Conservation (phyloP, 1,140 invertebrate species). For the Pantala flavescens region DNA sequence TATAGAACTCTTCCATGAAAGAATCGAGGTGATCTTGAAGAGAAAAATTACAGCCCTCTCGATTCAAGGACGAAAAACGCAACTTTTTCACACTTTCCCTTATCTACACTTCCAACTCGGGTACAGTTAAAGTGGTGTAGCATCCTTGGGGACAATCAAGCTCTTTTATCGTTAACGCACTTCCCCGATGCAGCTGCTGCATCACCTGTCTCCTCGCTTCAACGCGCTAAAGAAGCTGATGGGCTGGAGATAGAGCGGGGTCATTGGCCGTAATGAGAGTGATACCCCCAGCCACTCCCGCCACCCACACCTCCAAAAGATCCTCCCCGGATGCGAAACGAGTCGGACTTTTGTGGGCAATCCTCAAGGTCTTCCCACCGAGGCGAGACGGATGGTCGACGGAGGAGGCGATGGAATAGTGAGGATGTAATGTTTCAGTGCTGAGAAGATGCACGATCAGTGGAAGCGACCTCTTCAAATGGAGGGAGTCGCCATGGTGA, state of each 20-base stretch:
- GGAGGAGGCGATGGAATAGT: neutral
- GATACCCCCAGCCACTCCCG: neutral
- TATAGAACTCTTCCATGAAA: too few species aligned
- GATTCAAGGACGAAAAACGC: too few species aligned
- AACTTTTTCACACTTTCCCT: too few species aligned
- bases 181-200: neutral
- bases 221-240: neutral
- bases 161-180: neutral
- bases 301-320: neutral
- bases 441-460: too few species aligned
- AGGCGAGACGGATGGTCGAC: neutral
- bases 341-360: neutral
- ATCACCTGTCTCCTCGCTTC: neutral
- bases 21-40: too few species aligned
- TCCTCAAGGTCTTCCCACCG: neutral
- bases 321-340: neutral
- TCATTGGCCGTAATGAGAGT: constrained; percentile 2
- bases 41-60: too few species aligned
- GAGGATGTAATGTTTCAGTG: neutral
- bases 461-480: too few species aligned
- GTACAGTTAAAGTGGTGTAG: too few species aligned
- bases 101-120: too few species aligned
- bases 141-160: too few species aligned
- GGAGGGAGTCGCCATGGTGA: too few species aligned
- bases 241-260: neutral